Evolutionary conservation across 2,113 vertebrate species (phyloP), one percentile per base, ranked within the genome.

Genomic region (Trematomus loennbergii): DNA sequence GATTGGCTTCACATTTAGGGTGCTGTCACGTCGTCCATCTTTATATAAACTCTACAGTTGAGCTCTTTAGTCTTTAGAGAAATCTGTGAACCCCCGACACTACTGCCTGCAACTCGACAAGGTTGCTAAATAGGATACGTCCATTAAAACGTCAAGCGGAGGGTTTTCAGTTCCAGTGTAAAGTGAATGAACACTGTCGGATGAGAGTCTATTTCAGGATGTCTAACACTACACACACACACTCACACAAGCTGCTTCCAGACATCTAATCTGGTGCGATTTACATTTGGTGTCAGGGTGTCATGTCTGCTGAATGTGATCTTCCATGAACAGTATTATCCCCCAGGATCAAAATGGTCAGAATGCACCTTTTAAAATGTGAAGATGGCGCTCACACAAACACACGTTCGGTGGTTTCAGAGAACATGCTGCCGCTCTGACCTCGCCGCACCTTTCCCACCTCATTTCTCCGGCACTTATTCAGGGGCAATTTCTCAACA

Each of bases 181-280:
- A 75, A 59, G 36, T 25, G 70, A 86, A 73, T 11, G 77, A 72
- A 52, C 65, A 17, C 43, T 50, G 57, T 33, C 9, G 3, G 81
- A 70, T 36, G 59, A 48, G 80, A 70, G 66, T 86, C 90, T 92
- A 89, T 93, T 93, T 89, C 70, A 67, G 81, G 72, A 77, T 82
- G 50, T 75, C 69, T 22, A 72, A 43, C 71, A 52, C 12, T 18
- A 43, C 18, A 67, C 49, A 36, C 64, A 68, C 60, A 29, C 61
- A 75, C 62, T 61, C 33, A 59, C 74, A 78, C 75, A 52, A 58
- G 70, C 86, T 72, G 78, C 85, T 88, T 80, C 89, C 84, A 88
- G 87, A 88, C 83, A 86, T 88, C 57, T 92, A 87, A 93, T 92
- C 87, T 88, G 74, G 69, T 52, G 67, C 55, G 89, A 91, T 90